Evolutionary conservation across 1,140 invertebrate species (phyloP).

Genomic region (Nautilus pompilius): DNA sequence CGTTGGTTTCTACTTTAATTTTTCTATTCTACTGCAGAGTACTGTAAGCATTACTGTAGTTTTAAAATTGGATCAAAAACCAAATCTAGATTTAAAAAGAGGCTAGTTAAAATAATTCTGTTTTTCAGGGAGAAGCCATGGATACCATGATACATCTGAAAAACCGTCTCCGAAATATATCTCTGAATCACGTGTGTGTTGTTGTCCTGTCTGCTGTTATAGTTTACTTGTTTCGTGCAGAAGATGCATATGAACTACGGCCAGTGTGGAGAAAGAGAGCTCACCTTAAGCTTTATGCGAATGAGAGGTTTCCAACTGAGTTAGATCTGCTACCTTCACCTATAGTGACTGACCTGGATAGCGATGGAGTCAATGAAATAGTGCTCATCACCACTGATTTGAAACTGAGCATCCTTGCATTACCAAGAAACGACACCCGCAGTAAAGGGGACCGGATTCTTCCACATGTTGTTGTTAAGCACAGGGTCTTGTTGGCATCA

Average conservation of each 20-base stretch:
- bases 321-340: constrained; percentile 32
- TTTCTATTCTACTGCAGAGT: no score
- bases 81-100: no score
- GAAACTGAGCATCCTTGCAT: constrained; percentile 27
- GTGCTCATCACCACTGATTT: constrained; percentile 36
- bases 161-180: neutral
- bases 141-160: neutral
- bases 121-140: no score
- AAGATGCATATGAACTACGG: constrained; percentile 32
- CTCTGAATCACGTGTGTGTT: constrained; percentile 21
- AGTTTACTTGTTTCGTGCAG: constrained; percentile 37
- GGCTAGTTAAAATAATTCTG: no score
- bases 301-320: constrained; percentile 31
- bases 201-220: constrained; percentile 32
- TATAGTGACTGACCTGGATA: constrained; percentile 40
- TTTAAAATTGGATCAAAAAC: no score
- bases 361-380: constrained; percentile 44
- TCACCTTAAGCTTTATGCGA: constrained; percentile 27
- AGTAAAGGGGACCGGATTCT: constrained; percentile 28
- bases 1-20: no score
- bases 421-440: constrained; percentile 15
- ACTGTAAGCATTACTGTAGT: no score
- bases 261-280: constrained; percentile 42
- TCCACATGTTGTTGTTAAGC: constrained; percentile 36
- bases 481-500: constrained; percentile 23